These are phyloP conservation scores for Rana temporaria DNA, from an alignment of 2,113 vertebrate species.

Conservation along the genomic window DNA sequence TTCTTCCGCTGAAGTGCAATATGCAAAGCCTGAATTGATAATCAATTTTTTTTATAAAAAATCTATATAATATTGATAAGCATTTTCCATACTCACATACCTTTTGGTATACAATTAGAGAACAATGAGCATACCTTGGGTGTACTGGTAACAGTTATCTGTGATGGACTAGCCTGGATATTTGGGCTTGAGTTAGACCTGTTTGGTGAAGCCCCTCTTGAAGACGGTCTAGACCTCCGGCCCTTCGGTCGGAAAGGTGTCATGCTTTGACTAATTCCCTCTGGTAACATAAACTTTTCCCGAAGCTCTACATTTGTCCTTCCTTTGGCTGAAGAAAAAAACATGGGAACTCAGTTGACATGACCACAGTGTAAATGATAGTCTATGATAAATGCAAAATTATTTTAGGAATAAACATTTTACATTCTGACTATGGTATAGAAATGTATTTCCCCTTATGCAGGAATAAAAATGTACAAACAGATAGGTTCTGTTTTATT, in stretches of 20 bases:
- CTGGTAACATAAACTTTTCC: slow-evolving; percentile 96
- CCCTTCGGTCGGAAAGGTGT: slow-evolving; percentile 93
- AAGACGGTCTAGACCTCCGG: slow-evolving; percentile 91
- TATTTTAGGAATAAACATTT: too few species aligned
- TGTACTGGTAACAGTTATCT: slow-evolving; percentile 72
- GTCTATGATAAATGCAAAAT: too few species aligned
- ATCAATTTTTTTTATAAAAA: too few species aligned
- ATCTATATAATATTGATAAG: too few species aligned
- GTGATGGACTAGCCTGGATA: slow-evolving; percentile 74
- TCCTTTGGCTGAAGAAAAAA: slow-evolving; percentile 85
- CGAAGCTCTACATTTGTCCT: slow-evolving; percentile 95
- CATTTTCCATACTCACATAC: too few species aligned
- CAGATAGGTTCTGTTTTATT: too few species aligned
- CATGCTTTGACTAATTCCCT: slow-evolving; percentile 93
- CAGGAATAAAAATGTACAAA: too few species aligned
- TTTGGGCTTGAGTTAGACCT: slow-evolving; percentile 91
- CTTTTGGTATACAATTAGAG: too few species aligned
- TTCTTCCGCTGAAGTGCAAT: too few species aligned
- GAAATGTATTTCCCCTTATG: too few species aligned
- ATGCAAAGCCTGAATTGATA: too few species aligned
- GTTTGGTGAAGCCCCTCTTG: slow-evolving; percentile 91
- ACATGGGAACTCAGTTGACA: background rate
- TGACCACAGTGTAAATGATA: background rate
- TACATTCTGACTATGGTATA: too few species aligned
- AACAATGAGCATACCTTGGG: slow-evolving; percentile 80